Evolutionary conservation across 2,797 vertebrate species (phyloP), one percentile per base, ranked within the genome.

Genomic region (Myotis findleyi): DNA sequence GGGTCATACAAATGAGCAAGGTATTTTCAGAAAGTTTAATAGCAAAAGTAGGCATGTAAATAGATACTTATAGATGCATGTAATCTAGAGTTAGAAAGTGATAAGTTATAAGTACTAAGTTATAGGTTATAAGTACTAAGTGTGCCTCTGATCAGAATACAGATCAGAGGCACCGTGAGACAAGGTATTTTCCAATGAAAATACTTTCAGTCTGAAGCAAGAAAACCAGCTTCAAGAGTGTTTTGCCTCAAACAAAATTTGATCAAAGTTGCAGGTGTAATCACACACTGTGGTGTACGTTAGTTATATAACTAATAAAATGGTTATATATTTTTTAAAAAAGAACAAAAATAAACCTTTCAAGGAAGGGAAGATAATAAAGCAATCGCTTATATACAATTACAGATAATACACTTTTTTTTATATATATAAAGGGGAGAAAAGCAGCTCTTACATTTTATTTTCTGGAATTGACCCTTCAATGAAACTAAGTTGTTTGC

Each of bases 1-100:
- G 81, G 66, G 30, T 7, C 72, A 77, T 76, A 89, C 13, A 89
- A 76, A 83, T 55, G 72, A 79, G 16, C 30, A 69, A 82, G 47
- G 30, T 87, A 76, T 66, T 95, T 87, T 89, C 72, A 80, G 59
- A 55, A 85, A 62, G 38, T 87, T 91, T 93, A 93, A 68, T 64
- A 59, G 84, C 91, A 93, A 89, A 83, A 38, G 33, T 79, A 83
- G 18, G 30, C 85, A 55, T 82, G 27, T 76, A 80, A 87, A 81
- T 57, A 80, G 90, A 41, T 59, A 77, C 11, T 44, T 44, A 44
- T 44, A 47, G 44, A 47, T 47, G 12, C 44, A 75, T 91, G 47
- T 57, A 73, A 84, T 55, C 47, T 89, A 83, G 30, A 89, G 38
- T 83, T 89, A 72, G n/a, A 83, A 83, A 89, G 51, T 75, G 30